Percentiles rank a stretch among this genome's conserved stretches.
Evolutionary conservation across 2,888 invertebrate species (phyloP).

Genomic region (Drosophila anceps): DNA sequence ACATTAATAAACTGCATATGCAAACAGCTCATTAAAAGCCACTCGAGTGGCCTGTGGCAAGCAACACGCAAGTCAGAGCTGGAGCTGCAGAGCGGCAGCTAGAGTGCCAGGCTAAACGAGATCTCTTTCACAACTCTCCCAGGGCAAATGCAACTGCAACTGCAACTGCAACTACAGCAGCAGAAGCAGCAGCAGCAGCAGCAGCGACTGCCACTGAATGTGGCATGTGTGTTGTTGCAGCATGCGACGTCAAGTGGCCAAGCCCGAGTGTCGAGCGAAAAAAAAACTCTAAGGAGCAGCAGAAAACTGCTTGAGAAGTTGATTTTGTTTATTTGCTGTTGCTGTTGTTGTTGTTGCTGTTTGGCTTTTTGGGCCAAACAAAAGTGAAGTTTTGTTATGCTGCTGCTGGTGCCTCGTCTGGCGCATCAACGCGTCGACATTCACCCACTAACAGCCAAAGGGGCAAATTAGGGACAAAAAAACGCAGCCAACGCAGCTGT

Average conservation of each 20-base stretch:
- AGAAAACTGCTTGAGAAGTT: slow-evolving; percentile 49
- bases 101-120: slow-evolving; percentile 32
- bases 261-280: slow-evolving; percentile 43
- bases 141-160: slow-evolving; percentile 19
- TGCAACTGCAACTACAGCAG: neutral
- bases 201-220: slow-evolving; percentile 9
- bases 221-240: slow-evolving; percentile 14
- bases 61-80: slow-evolving; percentile 54
- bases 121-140: slow-evolving; percentile 33
- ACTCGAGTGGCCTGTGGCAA: slow-evolving; percentile 67
- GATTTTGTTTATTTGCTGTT: slow-evolving; percentile 48
- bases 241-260: slow-evolving; percentile 58
- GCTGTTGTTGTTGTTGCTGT: slow-evolving; percentile 11
- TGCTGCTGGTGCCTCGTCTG: slow-evolving; percentile 30
- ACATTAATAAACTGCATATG: slow-evolving; percentile 80
- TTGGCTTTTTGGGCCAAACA: slow-evolving; percentile 74
- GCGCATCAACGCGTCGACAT: slow-evolving; percentile 65
- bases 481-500: slow-evolving; percentile 58
- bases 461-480: slow-evolving; percentile 68
- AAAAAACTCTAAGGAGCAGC: slow-evolving; percentile 40
- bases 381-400: slow-evolving; percentile 62
- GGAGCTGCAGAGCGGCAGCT: slow-evolving; percentile 5
- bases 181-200: neutral
- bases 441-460: slow-evolving; percentile 75
- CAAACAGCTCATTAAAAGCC: slow-evolving; percentile 78